Conservation (phyloP, 1,140 invertebrate species). For the Drosophila kepulauana region DNA sequence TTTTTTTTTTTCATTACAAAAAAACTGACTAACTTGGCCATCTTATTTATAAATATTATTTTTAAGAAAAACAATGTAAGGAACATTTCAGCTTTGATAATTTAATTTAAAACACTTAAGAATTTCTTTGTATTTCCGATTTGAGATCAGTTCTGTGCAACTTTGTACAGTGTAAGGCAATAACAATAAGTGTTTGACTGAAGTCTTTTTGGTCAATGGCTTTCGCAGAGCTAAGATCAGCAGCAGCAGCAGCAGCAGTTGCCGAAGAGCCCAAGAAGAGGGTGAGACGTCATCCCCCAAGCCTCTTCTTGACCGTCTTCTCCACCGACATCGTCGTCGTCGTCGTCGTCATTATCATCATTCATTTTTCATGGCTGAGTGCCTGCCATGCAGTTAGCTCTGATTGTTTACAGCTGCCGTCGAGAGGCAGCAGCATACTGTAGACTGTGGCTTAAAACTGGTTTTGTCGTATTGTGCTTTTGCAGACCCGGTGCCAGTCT, state of each 20-base stretch:
- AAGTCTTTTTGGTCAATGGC: conserved; percentile 57
- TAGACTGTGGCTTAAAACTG: conserved; percentile 51
- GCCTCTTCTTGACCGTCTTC: conserved; percentile 6
- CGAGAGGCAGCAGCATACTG: conserved; percentile 28
- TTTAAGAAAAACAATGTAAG: too few relatives aligned
- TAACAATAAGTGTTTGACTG: conserved; percentile 45
- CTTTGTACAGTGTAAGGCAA: conserved; percentile 30
- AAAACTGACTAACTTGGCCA: too few relatives aligned
- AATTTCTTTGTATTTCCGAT: not conserved
- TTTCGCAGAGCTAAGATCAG: conserved; percentile 44
- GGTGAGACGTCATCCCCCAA: conserved; percentile 20
- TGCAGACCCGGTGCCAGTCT: conserved; percentile 23
- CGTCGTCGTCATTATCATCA: conserved; percentile 76
- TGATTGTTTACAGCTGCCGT: conserved; percentile 83
- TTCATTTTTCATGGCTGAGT: conserved; percentile 83
- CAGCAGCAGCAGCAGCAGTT: conserved; percentile 27
- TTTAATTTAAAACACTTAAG: too few relatives aligned
- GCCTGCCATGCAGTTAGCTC: conserved; percentile 80
- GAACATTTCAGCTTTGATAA: too few relatives aligned
- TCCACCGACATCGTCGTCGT: conserved; percentile 30
- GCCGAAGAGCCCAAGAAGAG: conserved; percentile 19
- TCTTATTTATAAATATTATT: too few relatives aligned
- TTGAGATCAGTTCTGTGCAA: not conserved
- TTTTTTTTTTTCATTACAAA: too few relatives aligned
- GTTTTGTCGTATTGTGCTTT: conserved; percentile 33